Conservation (phyloP, 2,113 vertebrate genomes). For the Hassar affinis region DNA sequence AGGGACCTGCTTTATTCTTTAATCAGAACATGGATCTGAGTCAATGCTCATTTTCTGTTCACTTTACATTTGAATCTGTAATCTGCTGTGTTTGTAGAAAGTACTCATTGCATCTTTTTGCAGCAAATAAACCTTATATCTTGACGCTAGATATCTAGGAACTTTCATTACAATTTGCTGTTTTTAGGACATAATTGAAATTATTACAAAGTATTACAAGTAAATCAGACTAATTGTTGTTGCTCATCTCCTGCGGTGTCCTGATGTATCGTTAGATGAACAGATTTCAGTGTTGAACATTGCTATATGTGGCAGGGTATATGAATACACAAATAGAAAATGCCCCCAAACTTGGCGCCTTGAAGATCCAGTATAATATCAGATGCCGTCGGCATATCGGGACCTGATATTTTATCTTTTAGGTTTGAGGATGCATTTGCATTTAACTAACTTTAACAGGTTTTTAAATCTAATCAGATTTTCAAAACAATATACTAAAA, state of each 20-base stretch:
- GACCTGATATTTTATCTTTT: background rate
- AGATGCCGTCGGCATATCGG: background rate
- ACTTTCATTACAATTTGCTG: background rate
- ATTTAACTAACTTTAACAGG: too few species aligned
- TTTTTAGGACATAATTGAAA: background rate
- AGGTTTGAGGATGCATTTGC: background rate
- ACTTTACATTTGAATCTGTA: background rate
- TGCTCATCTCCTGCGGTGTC: too few species aligned
- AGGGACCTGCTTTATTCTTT: background rate
- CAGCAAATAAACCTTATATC: background rate
- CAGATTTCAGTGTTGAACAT: background rate
- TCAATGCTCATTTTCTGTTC: slow-evolving; percentile 18
- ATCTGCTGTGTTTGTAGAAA: background rate
- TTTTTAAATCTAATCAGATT: background rate
- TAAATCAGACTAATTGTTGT: background rate
- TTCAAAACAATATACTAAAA: background rate
- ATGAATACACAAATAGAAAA: background rate
- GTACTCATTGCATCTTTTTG: background rate
- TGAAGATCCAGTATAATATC: background rate
- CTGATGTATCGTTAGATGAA: too few species aligned
- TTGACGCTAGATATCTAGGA: too few species aligned
- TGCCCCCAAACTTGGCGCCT: background rate
- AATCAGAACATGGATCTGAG: slow-evolving; percentile 17
- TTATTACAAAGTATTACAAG: background rate
- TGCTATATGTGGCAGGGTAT: background rate